Base-by-base conservation (phyloP, 2,888 invertebrate genomes). In the Mythimna ferrago region DNA sequence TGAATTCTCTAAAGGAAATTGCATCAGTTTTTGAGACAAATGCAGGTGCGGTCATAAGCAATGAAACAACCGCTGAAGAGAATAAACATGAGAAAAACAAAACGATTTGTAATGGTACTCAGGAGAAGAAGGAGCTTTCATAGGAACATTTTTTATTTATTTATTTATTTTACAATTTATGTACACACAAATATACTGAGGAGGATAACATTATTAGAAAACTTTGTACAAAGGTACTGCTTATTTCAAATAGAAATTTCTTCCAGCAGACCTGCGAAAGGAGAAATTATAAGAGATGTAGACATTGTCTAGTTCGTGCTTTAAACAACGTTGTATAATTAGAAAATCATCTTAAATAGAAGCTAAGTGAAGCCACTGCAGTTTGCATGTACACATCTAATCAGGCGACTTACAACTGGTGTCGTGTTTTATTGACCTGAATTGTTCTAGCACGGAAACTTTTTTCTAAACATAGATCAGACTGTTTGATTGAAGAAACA, bases 361-460 rank as follows among this genome's bases (percentile, higher is more conserved):
- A 58, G 73, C 16, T 58, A 65, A 70, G 26, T 77, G 63, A 83
- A 73, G 74, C 35, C 32, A 66, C 66, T 74, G 70, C 64, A 78
- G 81, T 78, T 81, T 78, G 86, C 84, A 84, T 86, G 88, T 78
- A 75, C 84, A 79, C 80, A 78, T 61, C 63, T 76, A 78, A 85
- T 78, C 69, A 63, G 35, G 71, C 73, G 79, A 62, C 71, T 71
- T 66, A 70, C 68, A 79, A 86, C 76, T 80, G 84, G 84, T 86
- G 84, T 87, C 85, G 70, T 73, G 76, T 85, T 88, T 85, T 86
- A 89, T 89, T 89, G 88, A 53, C 88, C 89, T 87, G 69, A 90
- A 90, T 89, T 82, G 61, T 76, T 79, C 61, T 68, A 61, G 62
- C 68, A 69, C 65, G 71, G 77, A 76, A 76, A 71, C 35, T 54